Evolutionary conservation across 2,113 vertebrate species (phyloP).

Genomic region (Hemichromis elongatus): DNA sequence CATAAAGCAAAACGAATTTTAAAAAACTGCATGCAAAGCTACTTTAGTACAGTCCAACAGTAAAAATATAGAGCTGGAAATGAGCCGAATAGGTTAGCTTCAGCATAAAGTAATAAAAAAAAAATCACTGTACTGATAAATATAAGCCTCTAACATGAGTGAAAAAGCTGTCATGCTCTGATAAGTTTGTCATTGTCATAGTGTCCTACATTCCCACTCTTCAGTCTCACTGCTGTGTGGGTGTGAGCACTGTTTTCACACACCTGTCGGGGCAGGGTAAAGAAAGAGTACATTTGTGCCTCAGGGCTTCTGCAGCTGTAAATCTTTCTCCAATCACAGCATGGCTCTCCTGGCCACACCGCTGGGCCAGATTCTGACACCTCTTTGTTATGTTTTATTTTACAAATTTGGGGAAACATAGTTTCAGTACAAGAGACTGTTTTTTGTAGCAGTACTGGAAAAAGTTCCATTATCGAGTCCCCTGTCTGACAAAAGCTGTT

Average conservation of each 20-base stretch:
- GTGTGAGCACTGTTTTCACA: neutral
- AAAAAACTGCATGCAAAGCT: no score
- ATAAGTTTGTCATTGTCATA: neutral
- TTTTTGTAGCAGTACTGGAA: neutral
- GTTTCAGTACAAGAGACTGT: neutral
- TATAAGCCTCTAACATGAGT: neutral
- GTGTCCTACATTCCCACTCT: neutral
- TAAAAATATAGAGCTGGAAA: neutral
- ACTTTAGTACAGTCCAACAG: no score
- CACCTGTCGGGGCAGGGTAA: neutral
- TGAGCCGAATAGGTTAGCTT: no score
- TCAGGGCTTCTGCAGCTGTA: neutral
- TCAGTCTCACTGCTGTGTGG: neutral
- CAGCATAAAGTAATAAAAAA: neutral
- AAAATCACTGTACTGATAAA: no score
- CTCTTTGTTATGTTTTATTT: neutral
- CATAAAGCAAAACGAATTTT: neutral
- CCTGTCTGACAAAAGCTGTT: neutral
- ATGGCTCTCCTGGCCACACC: neutral
- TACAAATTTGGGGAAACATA: neutral
- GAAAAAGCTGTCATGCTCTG: neutral
- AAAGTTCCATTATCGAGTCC: neutral
- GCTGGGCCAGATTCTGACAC: neutral
- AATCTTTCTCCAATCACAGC: neutral
- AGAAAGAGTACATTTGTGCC: neutral